phyloP scores from a whole-genome alignment of 1,140 invertebrate species.

The Drosophila virilis region DNA sequence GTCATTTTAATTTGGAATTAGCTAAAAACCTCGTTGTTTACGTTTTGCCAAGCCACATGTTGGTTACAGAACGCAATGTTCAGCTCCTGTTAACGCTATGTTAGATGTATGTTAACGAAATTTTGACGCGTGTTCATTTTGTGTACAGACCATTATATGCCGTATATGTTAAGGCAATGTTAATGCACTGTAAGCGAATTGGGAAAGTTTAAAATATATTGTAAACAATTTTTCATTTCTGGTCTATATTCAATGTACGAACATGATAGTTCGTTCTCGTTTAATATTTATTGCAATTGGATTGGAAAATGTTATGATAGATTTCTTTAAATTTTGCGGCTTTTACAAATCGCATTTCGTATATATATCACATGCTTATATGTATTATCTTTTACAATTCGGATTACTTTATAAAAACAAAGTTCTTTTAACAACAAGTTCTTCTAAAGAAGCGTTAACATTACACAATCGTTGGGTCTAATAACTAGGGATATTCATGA shows the following conservation, averaged over 20 bases:
- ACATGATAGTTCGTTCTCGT: slow-evolving; percentile 7
- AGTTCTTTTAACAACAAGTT: slow-evolving; percentile 62
- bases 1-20: slow-evolving; percentile 49
- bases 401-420: slow-evolving; percentile 58
- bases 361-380: slow-evolving; percentile 80
- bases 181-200: not conserved
- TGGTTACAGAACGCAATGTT: slow-evolving; percentile 11
- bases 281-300: slow-evolving; percentile 35
- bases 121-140: not conserved
- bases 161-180: not conserved
- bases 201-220: not conserved
- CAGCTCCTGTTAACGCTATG: not conserved
- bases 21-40: slow-evolving; percentile 57
- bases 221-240: not conserved
- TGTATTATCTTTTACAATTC: slow-evolving; percentile 57
- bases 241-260: slow-evolving; percentile 4
- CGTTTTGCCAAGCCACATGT: slow-evolving; percentile 43
- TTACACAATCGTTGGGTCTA: slow-evolving; percentile 65
- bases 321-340: slow-evolving; percentile 50
- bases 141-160: not conserved
- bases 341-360: slow-evolving; percentile 73
- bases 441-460: slow-evolving; percentile 78
- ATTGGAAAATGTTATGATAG: slow-evolving; percentile 20
- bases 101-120: not conserved
- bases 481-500: slow-evolving; percentile 52